Evolutionary conservation across 2,797 vertebrate species (phyloP), one percentile per base, ranked within the genome.

Genomic region (Denticeps clupeoides): DNA sequence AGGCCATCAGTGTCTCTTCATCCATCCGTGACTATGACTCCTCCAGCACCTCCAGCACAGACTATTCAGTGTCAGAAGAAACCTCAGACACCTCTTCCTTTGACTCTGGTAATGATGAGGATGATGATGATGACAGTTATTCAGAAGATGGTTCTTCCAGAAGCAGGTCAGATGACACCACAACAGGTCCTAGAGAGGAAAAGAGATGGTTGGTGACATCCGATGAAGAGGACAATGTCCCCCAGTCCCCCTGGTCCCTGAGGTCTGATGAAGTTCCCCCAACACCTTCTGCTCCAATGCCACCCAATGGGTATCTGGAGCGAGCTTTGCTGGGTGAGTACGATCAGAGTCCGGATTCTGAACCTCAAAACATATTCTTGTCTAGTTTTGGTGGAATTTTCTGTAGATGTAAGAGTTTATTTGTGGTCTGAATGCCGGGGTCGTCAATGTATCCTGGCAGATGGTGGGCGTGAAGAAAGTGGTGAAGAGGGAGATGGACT

Each of bases 1-100:
- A 85, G 55, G 60, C 65, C 0, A 65, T 56, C 29, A 75, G 75
- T 68, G 70, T 79, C 3, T 51, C 40, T 0, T 82, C 75, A 33
- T 86, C 87, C 55, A 85, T 82, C 64, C 70, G 67, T 9, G 75
- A 72, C 13, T 64, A 62, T 0, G 70, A 73, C 33, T 51, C 53
- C 37, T 55, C 47, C 41, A 22, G 31, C n/a, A 10, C 19, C 42
- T 27, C 38, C 18, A 89, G 79, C 0, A 18, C 33, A 10, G 83
- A 86, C 0, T 79, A 65, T 51, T 87, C 78, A 3, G 11, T 10
- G 9, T 90, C 87, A 5, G 82, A 87, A 11, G n/a, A n/a, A n/a
- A n/a, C n/a, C 3, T 64, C 52, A 0, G 68, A 68, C 21, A 69
- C 51, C 2, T 57, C 59, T n/a, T n/a, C n/a, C n/a, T 38, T 35